Base-by-base conservation (phyloP, 2,888 invertebrate species). In the Rhagophthalmus giganteus region DNA sequence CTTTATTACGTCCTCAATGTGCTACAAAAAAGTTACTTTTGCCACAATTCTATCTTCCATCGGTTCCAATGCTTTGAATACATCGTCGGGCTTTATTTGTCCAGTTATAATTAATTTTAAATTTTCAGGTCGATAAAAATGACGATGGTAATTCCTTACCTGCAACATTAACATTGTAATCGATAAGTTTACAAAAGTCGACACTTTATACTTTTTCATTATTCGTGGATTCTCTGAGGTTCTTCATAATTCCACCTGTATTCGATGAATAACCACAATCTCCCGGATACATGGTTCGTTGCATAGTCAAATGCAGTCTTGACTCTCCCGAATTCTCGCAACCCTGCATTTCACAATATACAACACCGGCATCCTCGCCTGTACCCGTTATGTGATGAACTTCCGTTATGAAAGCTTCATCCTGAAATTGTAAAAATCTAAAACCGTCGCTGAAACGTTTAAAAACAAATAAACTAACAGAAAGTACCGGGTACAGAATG, bases 301-400 rank as follows among this genome's bases (percentile, higher is more conserved):
- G 71, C 69, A 92, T 74, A 59, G 81, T 81, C 44, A 83, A 73
- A 61, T 86, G 81, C 53, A 86, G 81, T 52, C 86, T 77, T 48
- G 84, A 83, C 67, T 89, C 88, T 2, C 88, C 87, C n/a, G 80
- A 81, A 72, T 90, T 92, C 72, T 93, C 93, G 16, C 83, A 72
- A 0, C 87, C 90, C 74, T 93, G 94, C 90, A 94, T 94, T 78
- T 96, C 95, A 73, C 91, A 92, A 72, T 95, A 95, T n/a, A 95
- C 94, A 8, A 95, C 92, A 10, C 96, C 96, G 7, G 88, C 92
- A 78, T 96, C 88, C 58, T 90, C 86, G 0, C 94, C 95, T 51
- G 89, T 85, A 0, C 86, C 89, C 63, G 89, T 91, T 54, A 95
- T 80, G 71, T 95, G 94, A 73, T 95, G 93, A 0, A 96, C 94